phyloP scores from a whole-genome alignment of 2,113 vertebrate species.

The Sinocyclocheilus rhinocerous region DNA sequence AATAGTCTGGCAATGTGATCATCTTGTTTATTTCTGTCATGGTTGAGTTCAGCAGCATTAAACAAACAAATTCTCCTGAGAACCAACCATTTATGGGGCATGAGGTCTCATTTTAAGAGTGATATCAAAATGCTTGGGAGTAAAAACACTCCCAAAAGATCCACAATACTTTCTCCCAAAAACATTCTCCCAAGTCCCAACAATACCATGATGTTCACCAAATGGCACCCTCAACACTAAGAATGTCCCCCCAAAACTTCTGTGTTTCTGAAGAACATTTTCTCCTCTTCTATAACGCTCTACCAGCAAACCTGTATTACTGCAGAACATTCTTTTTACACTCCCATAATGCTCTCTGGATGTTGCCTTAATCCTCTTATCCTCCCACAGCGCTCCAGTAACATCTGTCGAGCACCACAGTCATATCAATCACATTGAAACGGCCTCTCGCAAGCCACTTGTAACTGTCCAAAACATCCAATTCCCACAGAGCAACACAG shows the following conservation, averaged over 20 bases:
- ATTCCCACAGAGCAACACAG: slow-evolving; percentile 16
- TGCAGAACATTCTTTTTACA: not conserved
- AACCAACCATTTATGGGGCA: slow-evolving; percentile 10
- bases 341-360: slow-evolving; percentile 5
- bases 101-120: not conserved
- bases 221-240: not conserved
- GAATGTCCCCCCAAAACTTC: not conserved
- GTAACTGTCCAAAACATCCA: slow-evolving; percentile 21
- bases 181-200: not conserved
- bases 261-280: too few species aligned
- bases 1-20: slow-evolving; percentile 23
- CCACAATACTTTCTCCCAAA: not conserved
- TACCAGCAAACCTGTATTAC: not conserved
- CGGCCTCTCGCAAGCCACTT: slow-evolving; percentile 5
- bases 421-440: slow-evolving; percentile 33
- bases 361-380: slow-evolving; percentile 28
- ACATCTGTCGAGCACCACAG: slow-evolving; percentile 25
- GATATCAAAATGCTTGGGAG: not conserved
- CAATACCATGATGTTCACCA: not conserved
- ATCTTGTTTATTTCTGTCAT: not conserved
- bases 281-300: not conserved
- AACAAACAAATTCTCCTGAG: slow-evolving; percentile 6
- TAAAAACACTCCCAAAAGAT: not conserved
- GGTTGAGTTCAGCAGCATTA: not conserved
- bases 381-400: slow-evolving; percentile 13